Conservation (phyloP, 30 jellyfish, hydroid and myxozoan species). For the Morbakka virulenta region DNA sequence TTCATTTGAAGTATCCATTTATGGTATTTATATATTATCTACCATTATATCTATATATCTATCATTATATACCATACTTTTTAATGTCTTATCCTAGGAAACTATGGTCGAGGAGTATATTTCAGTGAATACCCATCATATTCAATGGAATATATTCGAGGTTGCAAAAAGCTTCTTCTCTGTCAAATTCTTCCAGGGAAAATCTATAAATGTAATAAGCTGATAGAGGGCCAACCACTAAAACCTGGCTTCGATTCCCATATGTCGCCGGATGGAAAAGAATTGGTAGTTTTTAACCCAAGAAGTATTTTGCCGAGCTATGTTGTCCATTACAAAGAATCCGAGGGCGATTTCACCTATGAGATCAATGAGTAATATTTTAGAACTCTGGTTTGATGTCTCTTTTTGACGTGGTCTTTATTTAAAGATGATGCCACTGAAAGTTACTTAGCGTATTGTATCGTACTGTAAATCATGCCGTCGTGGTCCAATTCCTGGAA, state of each 20-base stretch:
- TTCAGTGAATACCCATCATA: slow-evolving; percentile 79
- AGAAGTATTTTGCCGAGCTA: slow-evolving; percentile 67
- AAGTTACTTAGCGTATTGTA: too few species aligned
- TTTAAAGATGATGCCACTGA: too few species aligned
- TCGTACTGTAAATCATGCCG: too few species aligned
- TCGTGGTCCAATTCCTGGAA: too few species aligned
- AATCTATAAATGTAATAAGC: slow-evolving; percentile 36
- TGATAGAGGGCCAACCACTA: slow-evolving; percentile 54
- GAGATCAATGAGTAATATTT: slow-evolving; percentile 52
- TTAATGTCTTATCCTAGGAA: slow-evolving; percentile 31
- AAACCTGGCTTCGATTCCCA: slow-evolving; percentile 65
- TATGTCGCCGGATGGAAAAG: slow-evolving; percentile 73
- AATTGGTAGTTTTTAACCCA: slow-evolving; percentile 61
- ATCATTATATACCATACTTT: background rate
- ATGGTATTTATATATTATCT: background rate
- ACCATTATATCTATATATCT: background rate
- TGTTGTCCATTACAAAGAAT: slow-evolving; percentile 44
- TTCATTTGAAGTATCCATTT: too few species aligned
- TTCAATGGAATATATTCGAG: slow-evolving; percentile 61
- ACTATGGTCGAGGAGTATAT: slow-evolving; percentile 76
- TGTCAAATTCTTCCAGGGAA: slow-evolving; percentile 73
- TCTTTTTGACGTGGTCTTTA: too few species aligned
- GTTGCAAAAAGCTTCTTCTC: slow-evolving; percentile 46
- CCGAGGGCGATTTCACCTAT: slow-evolving; percentile 56
- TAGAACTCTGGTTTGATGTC: too few species aligned